A percentile compares a stretch with the other conserved stretches of the same genome.
These are phyloP conservation scores for Etheostoma cragini DNA, from an alignment of 2,113 vertebrate genomes.

Conservation along the genomic window DNA sequence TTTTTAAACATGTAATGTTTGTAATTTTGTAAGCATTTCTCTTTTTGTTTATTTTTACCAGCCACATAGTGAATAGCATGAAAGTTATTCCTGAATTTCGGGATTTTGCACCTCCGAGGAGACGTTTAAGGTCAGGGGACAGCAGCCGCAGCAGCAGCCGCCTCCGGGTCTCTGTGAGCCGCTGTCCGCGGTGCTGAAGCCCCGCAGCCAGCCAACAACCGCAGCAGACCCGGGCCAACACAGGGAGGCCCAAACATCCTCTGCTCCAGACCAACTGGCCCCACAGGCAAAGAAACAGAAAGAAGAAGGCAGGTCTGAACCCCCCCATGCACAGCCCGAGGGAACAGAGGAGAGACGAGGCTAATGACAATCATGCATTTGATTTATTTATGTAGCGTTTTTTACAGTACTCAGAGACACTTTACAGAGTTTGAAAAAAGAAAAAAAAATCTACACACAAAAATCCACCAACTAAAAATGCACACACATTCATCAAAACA, in stretches of 20 bases:
- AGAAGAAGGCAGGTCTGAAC: neutral
- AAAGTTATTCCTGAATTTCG: neutral
- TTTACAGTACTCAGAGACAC: too few species aligned
- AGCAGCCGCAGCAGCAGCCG: neutral
- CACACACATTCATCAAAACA: too few species aligned
- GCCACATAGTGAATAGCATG: neutral
- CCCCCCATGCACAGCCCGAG: neutral
- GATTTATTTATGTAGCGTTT: too few species aligned
- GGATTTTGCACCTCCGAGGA: neutral
- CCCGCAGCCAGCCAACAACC: neutral
- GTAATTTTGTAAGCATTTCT: neutral
- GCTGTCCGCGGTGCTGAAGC: constrained; percentile 87
- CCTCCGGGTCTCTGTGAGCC: constrained; percentile 35
- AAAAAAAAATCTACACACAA: too few species aligned
- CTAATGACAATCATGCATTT: too few species aligned
- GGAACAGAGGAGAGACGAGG: neutral
- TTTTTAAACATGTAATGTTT: neutral
- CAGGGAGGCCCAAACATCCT: neutral
- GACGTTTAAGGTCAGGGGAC: constrained; percentile 28
- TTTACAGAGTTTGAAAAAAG: too few species aligned
- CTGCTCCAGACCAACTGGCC: neutral
- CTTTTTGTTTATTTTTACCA: neutral
- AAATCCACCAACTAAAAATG: too few species aligned
- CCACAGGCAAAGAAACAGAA: neutral
- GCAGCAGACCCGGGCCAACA: neutral